A percentile compares a stretch with the other conserved stretches of the same genome.
phyloP scores from a whole-genome alignment of 2,888 invertebrate species.

The Digitonthophagus gazella region DNA sequence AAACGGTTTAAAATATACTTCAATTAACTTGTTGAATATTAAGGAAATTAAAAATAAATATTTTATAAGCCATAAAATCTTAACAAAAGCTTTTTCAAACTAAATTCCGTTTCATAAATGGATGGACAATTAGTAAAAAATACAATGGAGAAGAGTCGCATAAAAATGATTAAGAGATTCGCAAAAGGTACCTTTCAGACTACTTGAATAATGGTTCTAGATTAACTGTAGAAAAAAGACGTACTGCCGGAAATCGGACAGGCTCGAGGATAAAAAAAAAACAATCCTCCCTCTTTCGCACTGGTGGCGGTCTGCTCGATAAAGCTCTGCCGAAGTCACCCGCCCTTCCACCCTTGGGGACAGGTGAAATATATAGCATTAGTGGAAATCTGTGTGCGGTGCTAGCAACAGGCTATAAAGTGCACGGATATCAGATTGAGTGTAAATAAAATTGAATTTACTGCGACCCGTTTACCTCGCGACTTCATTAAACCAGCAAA shows the following conservation, averaged over 20 bases:
- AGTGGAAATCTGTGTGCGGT: slow-evolving; percentile 10
- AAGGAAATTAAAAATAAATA: too few species aligned
- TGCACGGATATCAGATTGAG: slow-evolving; percentile 16
- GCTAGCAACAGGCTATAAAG: slow-evolving; percentile 15
- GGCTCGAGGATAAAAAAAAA: background rate
- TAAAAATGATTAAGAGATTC: background rate
- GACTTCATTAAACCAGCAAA: background rate
- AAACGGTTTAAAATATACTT: background rate
- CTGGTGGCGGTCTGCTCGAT: slow-evolving; percentile 5
- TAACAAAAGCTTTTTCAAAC: background rate
- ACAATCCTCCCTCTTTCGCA: slow-evolving; percentile 5
- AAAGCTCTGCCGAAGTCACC: slow-evolving; percentile 13
- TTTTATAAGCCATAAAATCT: too few species aligned
- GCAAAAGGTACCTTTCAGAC: background rate
- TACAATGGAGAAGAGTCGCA: background rate
- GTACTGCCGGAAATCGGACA: slow-evolving; percentile 1
- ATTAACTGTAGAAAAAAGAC: slow-evolving; percentile 13
- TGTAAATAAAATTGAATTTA: slow-evolving; percentile 12
- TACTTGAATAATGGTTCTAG: slow-evolving; percentile 12
- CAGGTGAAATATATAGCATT: slow-evolving; percentile 16
- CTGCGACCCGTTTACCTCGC: background rate
- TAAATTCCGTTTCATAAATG: background rate
- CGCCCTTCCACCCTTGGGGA: slow-evolving; percentile 12
- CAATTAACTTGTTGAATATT: background rate
- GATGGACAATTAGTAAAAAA: background rate